A percentile compares a stretch with the other conserved stretches of the same genome.
Evolutionary conservation across 35 echinoderm and acorn worm genomes (phyloP).

Genomic region (Patiria miniata): DNA sequence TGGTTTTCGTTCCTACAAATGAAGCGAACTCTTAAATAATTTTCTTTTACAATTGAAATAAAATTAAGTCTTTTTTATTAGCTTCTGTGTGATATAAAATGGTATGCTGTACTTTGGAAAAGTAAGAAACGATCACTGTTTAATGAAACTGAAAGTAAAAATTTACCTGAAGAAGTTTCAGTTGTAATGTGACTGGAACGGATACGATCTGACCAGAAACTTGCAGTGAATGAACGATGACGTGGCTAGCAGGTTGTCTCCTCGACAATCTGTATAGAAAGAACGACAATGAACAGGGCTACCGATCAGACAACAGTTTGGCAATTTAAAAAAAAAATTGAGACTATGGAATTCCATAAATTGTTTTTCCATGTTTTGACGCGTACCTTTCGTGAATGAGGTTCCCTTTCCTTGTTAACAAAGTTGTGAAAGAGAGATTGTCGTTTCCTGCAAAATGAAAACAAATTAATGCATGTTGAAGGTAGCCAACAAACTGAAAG

Average conservation of each 20-base stretch:
- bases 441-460: neutral
- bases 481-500: too few species aligned
- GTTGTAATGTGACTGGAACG: neutral
- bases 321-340: too few species aligned
- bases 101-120: too few species aligned
- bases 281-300: too few species aligned
- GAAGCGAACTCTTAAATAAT: neutral
- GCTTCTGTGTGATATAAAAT: too few species aligned
- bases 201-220: neutral
- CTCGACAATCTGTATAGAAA: neutral
- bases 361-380: too few species aligned
- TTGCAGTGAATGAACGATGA: constrained; percentile 20
- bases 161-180: neutral
- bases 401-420: neutral
- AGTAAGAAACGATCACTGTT: too few species aligned
- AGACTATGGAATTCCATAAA: too few species aligned
- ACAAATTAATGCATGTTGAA: neutral
- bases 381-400: neutral
- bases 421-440: neutral
- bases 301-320: too few species aligned
- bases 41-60: too few species aligned
- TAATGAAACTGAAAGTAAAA: too few species aligned
- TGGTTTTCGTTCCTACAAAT: neutral
- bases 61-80: too few species aligned
- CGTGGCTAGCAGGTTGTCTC: neutral